Evolutionary conservation across 2,888 invertebrate species (phyloP), one percentile per base, ranked within the genome.

Genomic region (Eupithecia dodoneata): DNA sequence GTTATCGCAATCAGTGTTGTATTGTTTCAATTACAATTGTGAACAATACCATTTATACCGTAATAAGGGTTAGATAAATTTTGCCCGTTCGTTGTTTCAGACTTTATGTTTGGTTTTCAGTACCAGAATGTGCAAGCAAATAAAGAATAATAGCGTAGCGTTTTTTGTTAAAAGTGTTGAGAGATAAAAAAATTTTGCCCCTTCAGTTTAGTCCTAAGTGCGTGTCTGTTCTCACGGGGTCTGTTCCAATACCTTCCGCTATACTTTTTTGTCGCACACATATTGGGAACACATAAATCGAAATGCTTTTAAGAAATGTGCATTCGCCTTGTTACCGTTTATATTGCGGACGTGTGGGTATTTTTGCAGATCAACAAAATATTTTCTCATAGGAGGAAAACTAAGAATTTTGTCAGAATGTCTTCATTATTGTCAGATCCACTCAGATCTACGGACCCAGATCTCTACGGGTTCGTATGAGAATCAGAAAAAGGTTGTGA

Each of bases 221-320:
- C 82, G 47, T 41, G 76, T 76, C 83, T 84, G 84, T 45, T 49
- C 72, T 75, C 74, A 78, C 79, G 81, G 85, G 79, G 85, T 85
- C 85, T 84, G 86, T 84, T 83, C 81, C 81, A 80, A 77, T 83
- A 84, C 79, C 81, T 78, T 81, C 71, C 72, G 71, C 75, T 81
- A 73, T 79, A 78, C 73, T 83, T 86, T 87, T 87, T 86, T 83
- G 82, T 81, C 83, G 75, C 82, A 81, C 87, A 87, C 84, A 85
- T 87, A 88, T 88, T 84, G 86, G 83, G 78, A 81, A 79, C 80
- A 83, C 82, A 88, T 88, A 88, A 87, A 87, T 88, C 83, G 79
- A 74, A 81, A 80, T 80, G 77, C 77, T 85, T 78, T 81, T 82
- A 83, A 80, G 83, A 82, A 82, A 86, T 83, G 81, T 85, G 85